A percentile compares a stretch with the other conserved stretches of the same genome.
These are phyloP conservation scores for Chaenogobius annularis DNA, from an alignment of 2,113 vertebrate genomes.

Conservation along the genomic window DNA sequence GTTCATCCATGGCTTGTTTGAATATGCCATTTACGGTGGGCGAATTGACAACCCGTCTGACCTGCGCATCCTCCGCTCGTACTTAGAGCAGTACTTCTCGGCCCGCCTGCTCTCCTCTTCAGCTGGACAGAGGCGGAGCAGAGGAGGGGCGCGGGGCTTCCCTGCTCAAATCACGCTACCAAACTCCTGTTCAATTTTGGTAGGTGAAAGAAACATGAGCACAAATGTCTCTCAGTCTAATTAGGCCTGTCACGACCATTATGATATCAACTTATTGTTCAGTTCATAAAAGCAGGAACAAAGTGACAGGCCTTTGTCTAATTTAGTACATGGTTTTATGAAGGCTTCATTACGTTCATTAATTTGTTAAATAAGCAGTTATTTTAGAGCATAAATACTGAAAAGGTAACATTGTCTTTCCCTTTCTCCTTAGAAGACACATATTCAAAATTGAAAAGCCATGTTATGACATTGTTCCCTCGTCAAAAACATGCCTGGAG, in stretches of 20 bases:
- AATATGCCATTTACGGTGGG: slow-evolving; percentile 95
- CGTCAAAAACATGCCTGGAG: not conserved
- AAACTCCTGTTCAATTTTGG: slow-evolving; percentile 89
- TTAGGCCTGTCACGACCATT: no score
- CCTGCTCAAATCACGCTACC: slow-evolving; percentile 84
- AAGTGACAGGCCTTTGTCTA: not conserved
- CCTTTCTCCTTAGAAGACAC: not conserved
- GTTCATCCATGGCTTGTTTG: slow-evolving; percentile 91
- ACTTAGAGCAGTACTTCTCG: slow-evolving; percentile 93
- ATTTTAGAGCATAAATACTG: no score
- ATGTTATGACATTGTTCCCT: not conserved
- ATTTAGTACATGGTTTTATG: not conserved
- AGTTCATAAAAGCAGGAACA: no score
- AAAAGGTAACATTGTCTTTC: not conserved
- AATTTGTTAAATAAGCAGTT: no score
- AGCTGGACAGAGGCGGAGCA: slow-evolving; percentile 71
- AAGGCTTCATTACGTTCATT: no score
- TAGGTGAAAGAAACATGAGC: not conserved
- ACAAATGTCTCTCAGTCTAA: no score
- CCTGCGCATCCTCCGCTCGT: slow-evolving; percentile 90
- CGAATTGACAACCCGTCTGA: slow-evolving; percentile 93
- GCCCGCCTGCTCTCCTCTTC: slow-evolving; percentile 72
- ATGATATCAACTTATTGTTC: no score
- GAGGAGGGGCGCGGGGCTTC: slow-evolving; percentile 76
- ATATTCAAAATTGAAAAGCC: no score